Conservation (phyloP, 2,888 invertebrate genomes). For the Hoplodrina ambigua region DNA sequence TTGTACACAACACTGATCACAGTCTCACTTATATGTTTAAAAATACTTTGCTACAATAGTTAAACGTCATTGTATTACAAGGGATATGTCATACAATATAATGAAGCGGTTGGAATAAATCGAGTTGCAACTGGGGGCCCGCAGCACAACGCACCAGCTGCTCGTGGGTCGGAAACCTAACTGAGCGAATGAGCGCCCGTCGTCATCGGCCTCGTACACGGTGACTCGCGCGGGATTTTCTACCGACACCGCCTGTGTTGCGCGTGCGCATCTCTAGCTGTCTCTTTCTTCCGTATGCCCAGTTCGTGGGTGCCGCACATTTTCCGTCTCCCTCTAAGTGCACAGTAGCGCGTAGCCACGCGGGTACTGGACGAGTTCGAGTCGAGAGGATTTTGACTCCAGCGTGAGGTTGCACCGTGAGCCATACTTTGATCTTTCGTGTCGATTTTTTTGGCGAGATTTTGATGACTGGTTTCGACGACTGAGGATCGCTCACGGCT, state of each 20-base stretch:
- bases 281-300: constrained; percentile 69
- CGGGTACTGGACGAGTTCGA: constrained; percentile 86
- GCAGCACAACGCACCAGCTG: constrained; percentile 84
- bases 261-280: constrained; percentile 79
- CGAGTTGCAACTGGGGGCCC: constrained; percentile 81
- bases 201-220: constrained; percentile 80
- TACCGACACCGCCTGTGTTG: constrained; percentile 77
- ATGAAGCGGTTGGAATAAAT: constrained; percentile 79
- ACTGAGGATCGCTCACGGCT: constrained; percentile 78
- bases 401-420: constrained; percentile 83
- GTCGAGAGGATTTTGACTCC: constrained; percentile 84
- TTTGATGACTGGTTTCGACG: constrained; percentile 82
- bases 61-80: constrained; percentile 83
- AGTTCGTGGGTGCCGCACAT: constrained; percentile 37
- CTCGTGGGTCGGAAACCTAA: constrained; percentile 84
- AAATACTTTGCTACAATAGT: constrained; percentile 71
- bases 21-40: constrained; percentile 74
- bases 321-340: constrained; percentile 72
- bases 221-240: constrained; percentile 77
- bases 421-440: constrained; percentile 79
- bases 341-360: constrained; percentile 86
- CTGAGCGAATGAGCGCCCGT: constrained; percentile 81
- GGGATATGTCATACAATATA: constrained; percentile 75
- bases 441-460: constrained; percentile 83
- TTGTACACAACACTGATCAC: constrained; percentile 82